Conservation (phyloP, 2,888 invertebrate genomes). For the Balanococcus diminutus region DNA sequence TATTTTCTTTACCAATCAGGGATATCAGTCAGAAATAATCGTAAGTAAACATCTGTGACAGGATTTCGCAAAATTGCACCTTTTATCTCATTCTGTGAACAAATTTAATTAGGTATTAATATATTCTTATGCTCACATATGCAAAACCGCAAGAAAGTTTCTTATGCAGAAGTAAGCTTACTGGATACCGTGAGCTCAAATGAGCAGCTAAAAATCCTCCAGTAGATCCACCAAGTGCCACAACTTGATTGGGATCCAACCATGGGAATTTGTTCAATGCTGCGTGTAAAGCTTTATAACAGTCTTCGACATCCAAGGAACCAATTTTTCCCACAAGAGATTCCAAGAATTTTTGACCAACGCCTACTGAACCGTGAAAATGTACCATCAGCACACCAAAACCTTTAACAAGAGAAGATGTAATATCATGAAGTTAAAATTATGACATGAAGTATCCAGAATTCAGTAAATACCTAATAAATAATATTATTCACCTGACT, state of each 20-base stretch:
- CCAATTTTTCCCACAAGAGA: slow-evolving; percentile 35
- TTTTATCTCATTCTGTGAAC: slow-evolving; percentile 67
- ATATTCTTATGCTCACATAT: too few species aligned
- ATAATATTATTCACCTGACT: too few species aligned
- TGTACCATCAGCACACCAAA: slow-evolving; percentile 11
- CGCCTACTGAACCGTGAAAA: slow-evolving; percentile 8
- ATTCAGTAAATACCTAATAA: too few species aligned
- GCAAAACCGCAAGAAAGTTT: not conserved
- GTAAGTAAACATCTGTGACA: slow-evolving; percentile 77
- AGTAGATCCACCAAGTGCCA: slow-evolving; percentile 84
- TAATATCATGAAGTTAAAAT: too few species aligned
- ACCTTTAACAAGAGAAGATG: too few species aligned
- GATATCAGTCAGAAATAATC: slow-evolving; percentile 78
- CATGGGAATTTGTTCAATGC: slow-evolving; percentile 78
- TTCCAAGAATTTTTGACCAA: not conserved
- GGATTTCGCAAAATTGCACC: slow-evolving; percentile 82
- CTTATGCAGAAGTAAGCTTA: slow-evolving; percentile 59
- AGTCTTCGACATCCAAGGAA: slow-evolving; percentile 61
- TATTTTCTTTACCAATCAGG: slow-evolving; percentile 90
- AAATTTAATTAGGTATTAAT: too few species aligned
- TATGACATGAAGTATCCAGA: too few species aligned
- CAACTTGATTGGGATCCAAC: slow-evolving; percentile 69
- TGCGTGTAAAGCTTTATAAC: slow-evolving; percentile 73
- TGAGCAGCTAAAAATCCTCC: slow-evolving; percentile 88
- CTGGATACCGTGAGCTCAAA: slow-evolving; percentile 82